These are phyloP conservation scores for Aphodius granarius DNA, from an alignment of 2,888 invertebrate species.

Conservation along the genomic window DNA sequence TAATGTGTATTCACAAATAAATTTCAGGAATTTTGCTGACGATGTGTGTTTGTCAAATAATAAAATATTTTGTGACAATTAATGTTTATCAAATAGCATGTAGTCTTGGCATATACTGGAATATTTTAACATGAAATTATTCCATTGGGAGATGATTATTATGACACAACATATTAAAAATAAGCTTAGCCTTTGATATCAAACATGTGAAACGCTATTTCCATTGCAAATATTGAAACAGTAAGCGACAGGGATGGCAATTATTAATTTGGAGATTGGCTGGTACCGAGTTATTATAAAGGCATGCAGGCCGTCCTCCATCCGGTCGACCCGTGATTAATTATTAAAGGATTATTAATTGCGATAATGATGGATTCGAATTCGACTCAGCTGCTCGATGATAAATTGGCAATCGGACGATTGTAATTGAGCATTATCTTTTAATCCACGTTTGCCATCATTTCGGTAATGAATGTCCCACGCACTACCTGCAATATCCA, in stretches of 20 bases:
- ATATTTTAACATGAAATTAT: neutral
- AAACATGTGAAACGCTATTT: neutral
- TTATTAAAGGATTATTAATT: conserved; percentile 11
- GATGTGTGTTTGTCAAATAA: no score
- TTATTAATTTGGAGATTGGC: conserved; percentile 6
- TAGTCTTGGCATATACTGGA: no score
- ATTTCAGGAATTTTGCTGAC: no score
- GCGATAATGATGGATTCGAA: conserved; percentile 1
- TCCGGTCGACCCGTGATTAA: conserved; percentile 8
- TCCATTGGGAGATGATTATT: neutral
- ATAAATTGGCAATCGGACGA: neutral
- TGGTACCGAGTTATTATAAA: neutral
- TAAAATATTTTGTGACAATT: no score
- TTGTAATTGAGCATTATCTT: neutral
- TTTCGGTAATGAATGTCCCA: neutral
- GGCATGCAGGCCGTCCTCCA: neutral
- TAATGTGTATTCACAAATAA: no score
- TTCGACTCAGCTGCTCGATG: neutral
- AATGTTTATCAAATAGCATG: no score
- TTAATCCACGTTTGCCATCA: neutral
- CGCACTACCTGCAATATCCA: neutral
- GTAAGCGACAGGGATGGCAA: neutral
- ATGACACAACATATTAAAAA: neutral
- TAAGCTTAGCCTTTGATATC: neutral
- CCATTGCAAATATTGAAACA: neutral